These are phyloP conservation scores for Nycticebus coucang DNA, from an alignment of 2,113 vertebrate species.

Conservation along the genomic window DNA sequence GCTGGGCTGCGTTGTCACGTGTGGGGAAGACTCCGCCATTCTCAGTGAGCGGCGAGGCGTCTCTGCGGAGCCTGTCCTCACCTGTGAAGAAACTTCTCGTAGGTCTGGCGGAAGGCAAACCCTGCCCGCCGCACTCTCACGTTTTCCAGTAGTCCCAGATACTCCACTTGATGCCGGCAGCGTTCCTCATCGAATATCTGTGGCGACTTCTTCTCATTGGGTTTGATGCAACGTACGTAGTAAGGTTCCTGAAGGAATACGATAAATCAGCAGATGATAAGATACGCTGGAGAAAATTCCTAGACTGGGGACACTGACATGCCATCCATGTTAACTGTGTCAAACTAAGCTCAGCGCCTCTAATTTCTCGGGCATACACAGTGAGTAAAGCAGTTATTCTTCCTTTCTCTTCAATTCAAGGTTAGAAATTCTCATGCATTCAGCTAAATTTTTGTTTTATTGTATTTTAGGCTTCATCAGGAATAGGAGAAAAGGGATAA, in stretches of 20 bases:
- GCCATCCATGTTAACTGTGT: background rate
- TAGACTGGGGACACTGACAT: background rate
- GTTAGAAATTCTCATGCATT: background rate
- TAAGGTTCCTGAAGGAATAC: constrained; percentile 92
- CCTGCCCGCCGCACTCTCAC: constrained; percentile 95
- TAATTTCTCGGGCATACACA: background rate
- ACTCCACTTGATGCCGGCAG: constrained; percentile 97
- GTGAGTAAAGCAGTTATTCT: constrained; percentile 1
- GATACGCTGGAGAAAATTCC: constrained; percentile 19
- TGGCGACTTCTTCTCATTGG: constrained; percentile 97
- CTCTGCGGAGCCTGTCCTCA: constrained; percentile 68
- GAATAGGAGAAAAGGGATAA: constrained; percentile 13
- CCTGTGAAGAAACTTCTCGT: constrained; percentile 97
- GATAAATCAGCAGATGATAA: constrained; percentile 12
- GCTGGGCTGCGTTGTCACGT: accelerated
- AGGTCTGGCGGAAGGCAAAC: constrained; percentile 96
- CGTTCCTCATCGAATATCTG: constrained; percentile 95
- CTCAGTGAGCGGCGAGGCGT: background rate
- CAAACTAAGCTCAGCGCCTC: constrained; percentile 17
- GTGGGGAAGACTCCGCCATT: accelerated
- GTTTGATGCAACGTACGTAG: constrained; percentile 98
- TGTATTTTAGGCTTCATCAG: constrained; percentile 19
- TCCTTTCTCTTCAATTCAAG: background rate
- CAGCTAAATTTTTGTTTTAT: constrained; percentile 13
- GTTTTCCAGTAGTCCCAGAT: constrained; percentile 97